Percentiles rank a stretch among this genome's conserved stretches.
Conservation (phyloP, 2,113 vertebrate species). For the Nannospalax galili region DNA sequence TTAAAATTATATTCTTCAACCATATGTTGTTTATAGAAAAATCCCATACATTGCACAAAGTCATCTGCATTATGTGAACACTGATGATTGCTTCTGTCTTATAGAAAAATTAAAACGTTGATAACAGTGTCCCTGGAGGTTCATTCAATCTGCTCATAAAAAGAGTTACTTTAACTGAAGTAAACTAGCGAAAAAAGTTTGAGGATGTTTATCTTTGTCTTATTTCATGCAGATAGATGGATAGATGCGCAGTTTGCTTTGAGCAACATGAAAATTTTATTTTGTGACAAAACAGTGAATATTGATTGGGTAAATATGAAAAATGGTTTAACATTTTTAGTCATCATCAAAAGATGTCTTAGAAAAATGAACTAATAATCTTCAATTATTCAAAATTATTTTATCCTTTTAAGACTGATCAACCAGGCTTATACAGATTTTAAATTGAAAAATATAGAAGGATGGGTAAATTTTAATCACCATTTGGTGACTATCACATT, state of each 20-base stretch:
- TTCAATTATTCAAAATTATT: not conserved
- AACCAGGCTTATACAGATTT: not conserved
- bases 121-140: not conserved
- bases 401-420: not conserved
- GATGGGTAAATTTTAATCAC: not conserved
- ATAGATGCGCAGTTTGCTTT: not conserved
- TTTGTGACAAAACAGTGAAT: conserved; percentile 46
- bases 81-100: not conserved
- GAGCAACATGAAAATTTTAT: not conserved
- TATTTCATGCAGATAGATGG: not conserved
- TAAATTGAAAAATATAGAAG: not conserved
- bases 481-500: not conserved
- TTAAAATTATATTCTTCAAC: not conserved
- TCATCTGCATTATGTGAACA: not conserved
- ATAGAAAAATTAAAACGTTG: not conserved
- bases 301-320: conserved; percentile 17
- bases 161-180: not conserved
- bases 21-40: not conserved
- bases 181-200: not conserved
- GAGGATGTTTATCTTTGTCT: not conserved
- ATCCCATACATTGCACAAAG: not conserved
- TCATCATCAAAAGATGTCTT: not conserved
- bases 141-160: not conserved
- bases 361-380: not conserved
- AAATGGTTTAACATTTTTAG: not conserved